These are phyloP conservation scores for Batillaria attramentaria DNA, from an alignment of 1,140 invertebrate species.

Conservation along the genomic window DNA sequence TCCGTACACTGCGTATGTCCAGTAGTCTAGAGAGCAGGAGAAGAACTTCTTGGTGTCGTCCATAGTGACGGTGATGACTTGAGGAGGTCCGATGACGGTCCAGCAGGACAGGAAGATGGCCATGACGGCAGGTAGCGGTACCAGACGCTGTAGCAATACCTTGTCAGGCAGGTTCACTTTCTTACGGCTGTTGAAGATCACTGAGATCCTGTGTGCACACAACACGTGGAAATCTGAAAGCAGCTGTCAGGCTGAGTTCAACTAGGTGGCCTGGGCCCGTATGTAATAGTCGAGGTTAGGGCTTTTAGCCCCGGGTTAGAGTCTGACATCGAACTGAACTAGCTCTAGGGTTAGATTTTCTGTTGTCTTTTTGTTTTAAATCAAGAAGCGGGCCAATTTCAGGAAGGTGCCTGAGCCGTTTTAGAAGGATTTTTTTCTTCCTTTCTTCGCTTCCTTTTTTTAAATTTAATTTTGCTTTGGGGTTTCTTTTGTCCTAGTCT, in stretches of 20 bases:
- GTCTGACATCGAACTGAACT: not conserved
- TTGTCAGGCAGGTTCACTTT: conserved; percentile 92
- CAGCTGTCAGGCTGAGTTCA: no score
- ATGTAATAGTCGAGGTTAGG: no score
- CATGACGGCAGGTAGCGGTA: conserved; percentile 89
- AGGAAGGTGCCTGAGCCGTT: no score
- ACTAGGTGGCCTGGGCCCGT: no score
- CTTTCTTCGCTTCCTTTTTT: no score
- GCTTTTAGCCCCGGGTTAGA: no score
- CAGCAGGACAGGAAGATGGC: conserved; percentile 90
- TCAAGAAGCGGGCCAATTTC: no score
- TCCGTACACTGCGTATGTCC: conserved; percentile 53
- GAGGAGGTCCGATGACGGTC: conserved; percentile 82
- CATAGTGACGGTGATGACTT: conserved; percentile 75
- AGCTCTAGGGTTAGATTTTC: not conserved
- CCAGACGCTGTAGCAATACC: conserved; percentile 92
- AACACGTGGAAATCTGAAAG: conserved; percentile 14
- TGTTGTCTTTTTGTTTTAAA: no score
- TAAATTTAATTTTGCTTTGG: no score
- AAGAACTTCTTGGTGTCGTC: conserved; percentile 54
- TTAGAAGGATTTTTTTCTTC: no score
- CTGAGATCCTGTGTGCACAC: conserved; percentile 81
- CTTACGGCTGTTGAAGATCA: conserved; percentile 91
- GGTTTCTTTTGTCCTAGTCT: no score
- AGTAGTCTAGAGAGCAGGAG: conserved; percentile 49